Conservation (phyloP, 2,888 invertebrate species). For the Nephrocerus scutellatus region DNA sequence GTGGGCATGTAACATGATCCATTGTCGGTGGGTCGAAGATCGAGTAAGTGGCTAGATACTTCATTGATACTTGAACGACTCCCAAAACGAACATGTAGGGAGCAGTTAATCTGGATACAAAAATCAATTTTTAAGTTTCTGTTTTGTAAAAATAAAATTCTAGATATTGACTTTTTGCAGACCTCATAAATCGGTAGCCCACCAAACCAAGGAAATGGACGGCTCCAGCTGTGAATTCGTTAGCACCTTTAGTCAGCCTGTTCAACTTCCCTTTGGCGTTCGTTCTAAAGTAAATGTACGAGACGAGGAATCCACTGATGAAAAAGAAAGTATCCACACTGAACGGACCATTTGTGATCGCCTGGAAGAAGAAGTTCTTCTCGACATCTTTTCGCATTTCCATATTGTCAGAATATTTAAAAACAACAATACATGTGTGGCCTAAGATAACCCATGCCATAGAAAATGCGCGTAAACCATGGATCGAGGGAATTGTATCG, state of each 20-base stretch:
- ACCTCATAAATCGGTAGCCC: conserved; percentile 71
- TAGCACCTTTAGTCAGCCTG: conserved; percentile 57
- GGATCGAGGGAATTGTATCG: conserved; percentile 72
- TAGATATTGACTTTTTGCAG: conserved; percentile 5
- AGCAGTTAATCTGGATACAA: conserved; percentile 58
- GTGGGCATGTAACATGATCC: conserved; percentile 74
- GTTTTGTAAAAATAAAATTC: not conserved
- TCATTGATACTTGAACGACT: conserved; percentile 77
- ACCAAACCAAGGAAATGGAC: conserved; percentile 70
- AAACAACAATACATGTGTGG: conserved; percentile 70
- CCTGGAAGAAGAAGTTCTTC: conserved; percentile 72
- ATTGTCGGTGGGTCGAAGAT: conserved; percentile 77
- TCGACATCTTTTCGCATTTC: conserved; percentile 64
- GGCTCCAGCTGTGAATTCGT: conserved; percentile 57
- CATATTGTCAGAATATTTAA: conserved; percentile 80
- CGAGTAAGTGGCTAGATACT: conserved; percentile 74
- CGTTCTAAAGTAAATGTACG: conserved; percentile 78
- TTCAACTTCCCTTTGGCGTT: conserved; percentile 68
- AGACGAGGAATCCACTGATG: conserved; percentile 73
- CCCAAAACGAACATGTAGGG: conserved; percentile 79
- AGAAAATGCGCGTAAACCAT: conserved; percentile 60
- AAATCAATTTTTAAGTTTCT: not conserved
- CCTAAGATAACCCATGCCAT: conserved; percentile 68
- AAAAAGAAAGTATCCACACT: conserved; percentile 81
- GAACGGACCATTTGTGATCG: conserved; percentile 70